Percentiles rank a stretch among this genome's conserved stretches.
Evolutionary conservation across 1,140 invertebrate species (phyloP).

Genomic region (Nephila pilipes): DNA sequence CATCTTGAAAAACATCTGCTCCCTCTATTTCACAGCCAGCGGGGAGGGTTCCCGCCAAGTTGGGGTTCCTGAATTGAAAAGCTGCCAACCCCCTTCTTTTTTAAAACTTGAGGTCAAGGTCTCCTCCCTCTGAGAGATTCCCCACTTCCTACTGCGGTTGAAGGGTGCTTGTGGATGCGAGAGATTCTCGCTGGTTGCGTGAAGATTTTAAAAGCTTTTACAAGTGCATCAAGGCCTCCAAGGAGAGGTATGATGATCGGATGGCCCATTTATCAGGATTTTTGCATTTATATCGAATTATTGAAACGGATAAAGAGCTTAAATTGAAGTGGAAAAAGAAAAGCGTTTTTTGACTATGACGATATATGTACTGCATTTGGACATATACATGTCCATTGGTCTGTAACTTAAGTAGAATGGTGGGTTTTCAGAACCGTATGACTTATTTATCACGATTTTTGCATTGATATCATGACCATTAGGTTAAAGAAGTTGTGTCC

Average conservation of each 20-base stretch:
- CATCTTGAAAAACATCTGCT: constrained; percentile 23
- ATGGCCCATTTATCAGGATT: neutral
- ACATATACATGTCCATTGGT: too few species aligned
- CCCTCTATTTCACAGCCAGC: too few species aligned
- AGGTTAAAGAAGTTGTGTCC: too few species aligned
- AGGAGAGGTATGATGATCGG: neutral
- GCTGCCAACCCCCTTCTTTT: neutral
- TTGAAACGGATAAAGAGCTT: too few species aligned
- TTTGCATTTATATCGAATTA: neutral
- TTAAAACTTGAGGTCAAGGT: constrained; percentile 33
- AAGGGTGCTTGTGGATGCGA: neutral
- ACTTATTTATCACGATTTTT: too few species aligned
- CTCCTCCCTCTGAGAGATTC: neutral
- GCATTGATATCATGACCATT: too few species aligned
- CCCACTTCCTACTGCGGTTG: neutral
- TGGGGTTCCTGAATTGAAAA: neutral
- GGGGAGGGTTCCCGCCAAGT: neutral
- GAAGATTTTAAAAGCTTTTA: neutral
- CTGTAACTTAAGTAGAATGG: too few species aligned
- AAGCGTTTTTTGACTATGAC: too few species aligned
- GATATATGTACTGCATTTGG: too few species aligned
- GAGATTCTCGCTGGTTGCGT: neutral
- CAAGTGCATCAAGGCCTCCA: neutral
- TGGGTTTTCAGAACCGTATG: too few species aligned
- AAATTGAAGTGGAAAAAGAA: too few species aligned